A percentile compares a stretch with the other conserved stretches of the same genome.
Conservation (phyloP, 35 echinoderm and acorn worm genomes). For the Ptychodera flava region DNA sequence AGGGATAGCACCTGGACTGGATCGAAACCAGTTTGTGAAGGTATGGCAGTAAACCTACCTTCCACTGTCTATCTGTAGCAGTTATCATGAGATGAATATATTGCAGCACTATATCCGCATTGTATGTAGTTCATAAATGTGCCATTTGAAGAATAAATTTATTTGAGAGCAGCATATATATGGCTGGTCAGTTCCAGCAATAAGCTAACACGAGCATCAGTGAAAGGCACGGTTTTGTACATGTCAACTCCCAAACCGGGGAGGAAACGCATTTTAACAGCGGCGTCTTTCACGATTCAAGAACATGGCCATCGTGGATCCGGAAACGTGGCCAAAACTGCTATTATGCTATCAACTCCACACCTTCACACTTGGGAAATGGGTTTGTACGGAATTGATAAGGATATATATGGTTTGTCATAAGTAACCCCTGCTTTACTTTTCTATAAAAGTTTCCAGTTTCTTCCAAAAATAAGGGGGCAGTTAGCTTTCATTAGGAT, state of each 20-base stretch:
- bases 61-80: neutral
- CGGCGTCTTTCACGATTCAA: too few species aligned
- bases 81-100: neutral
- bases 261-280: too few species aligned
- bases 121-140: neutral
- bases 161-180: neutral
- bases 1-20: neutral
- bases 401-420: neutral
- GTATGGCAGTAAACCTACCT: neutral
- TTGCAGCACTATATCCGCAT: neutral
- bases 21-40: neutral
- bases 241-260: too few species aligned
- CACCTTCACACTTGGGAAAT: too few species aligned
- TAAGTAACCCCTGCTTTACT: neutral
- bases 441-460: neutral
- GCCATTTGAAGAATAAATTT: neutral
- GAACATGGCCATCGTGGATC: too few species aligned
- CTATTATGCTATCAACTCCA: too few species aligned
- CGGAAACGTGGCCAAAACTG: too few species aligned
- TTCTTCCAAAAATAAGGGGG: neutral
- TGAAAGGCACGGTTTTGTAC: neutral
- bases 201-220: neutral
- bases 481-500: neutral
- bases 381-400: too few species aligned
- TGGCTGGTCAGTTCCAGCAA: neutral